phyloP scores from a whole-genome alignment of 2,888 invertebrate genomes.

The Entomobrya proxima region DNA sequence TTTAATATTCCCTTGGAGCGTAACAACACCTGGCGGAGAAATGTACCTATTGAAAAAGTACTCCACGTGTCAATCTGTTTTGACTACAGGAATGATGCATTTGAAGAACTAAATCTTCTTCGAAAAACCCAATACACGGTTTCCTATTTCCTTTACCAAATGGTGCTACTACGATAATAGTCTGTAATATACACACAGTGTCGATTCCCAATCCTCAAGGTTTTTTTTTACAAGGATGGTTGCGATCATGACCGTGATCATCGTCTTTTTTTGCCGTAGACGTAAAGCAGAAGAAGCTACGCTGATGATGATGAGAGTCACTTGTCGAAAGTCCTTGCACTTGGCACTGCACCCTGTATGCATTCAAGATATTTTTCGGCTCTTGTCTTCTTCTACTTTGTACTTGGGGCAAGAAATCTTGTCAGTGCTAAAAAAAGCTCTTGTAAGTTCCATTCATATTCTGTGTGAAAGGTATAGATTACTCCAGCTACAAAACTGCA shows the following conservation, averaged over 20 bases:
- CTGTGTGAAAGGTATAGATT: conserved; percentile 11
- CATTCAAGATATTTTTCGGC: background rate
- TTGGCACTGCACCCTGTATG: conserved; percentile 58
- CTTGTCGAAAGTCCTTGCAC: conserved; percentile 65
- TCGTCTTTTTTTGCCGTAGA: background rate
- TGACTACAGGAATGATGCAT: no score
- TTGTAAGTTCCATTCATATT: background rate
- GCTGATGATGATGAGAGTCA: conserved; percentile 55
- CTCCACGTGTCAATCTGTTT: no score
- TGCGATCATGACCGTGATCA: conserved; percentile 30
- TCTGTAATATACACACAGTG: background rate
- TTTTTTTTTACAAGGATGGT: conserved; percentile 19
- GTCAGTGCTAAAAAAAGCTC: background rate
- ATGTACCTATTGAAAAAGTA: no score
- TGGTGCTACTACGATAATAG: background rate
- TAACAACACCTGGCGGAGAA: no score
- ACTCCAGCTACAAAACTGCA: background rate
- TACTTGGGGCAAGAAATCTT: conserved; percentile 35
- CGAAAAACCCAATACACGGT: no score
- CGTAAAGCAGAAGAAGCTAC: background rate
- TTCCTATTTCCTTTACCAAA: no score
- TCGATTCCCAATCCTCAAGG: background rate
- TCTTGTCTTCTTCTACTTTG: background rate
- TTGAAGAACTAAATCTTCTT: no score
- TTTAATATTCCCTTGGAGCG: no score